A percentile compares a stretch with the other conserved stretches of the same genome.
These are phyloP conservation scores for Amorpha juglandis DNA, from an alignment of 2,888 invertebrate species.

Conservation along the genomic window DNA sequence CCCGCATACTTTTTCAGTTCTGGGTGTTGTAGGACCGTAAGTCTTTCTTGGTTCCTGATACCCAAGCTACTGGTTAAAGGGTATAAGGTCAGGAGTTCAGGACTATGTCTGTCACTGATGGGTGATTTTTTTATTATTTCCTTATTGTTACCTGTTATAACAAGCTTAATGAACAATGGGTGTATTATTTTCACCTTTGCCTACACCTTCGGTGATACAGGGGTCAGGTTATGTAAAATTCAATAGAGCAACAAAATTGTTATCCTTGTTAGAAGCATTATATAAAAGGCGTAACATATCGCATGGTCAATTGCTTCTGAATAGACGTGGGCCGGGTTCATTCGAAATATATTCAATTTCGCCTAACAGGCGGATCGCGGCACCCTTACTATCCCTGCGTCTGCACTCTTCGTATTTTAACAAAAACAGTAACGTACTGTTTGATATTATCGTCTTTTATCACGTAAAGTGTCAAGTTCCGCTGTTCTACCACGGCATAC, in stretches of 20 bases:
- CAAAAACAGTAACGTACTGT: slow-evolving; percentile 53
- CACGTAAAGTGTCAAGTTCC: slow-evolving; percentile 58
- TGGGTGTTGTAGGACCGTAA: too few relatives aligned
- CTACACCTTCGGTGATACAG: too few relatives aligned
- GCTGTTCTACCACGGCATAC: slow-evolving; percentile 49
- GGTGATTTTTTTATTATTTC: too few relatives aligned
- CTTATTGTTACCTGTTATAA: too few relatives aligned
- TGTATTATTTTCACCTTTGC: too few relatives aligned
- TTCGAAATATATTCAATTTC: slow-evolving; percentile 17
- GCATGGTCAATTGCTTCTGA: slow-evolving; percentile 22
- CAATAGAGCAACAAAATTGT: not conserved
- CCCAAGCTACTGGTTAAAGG: too few relatives aligned
- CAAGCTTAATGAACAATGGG: too few relatives aligned
- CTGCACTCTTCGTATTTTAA: slow-evolving; percentile 43
- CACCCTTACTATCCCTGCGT: slow-evolving; percentile 34
- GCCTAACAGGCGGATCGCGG: not conserved
- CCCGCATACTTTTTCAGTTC: too few relatives aligned
- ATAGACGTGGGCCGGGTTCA: slow-evolving; percentile 17
- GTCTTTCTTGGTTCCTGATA: too few relatives aligned
- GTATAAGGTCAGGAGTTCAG: too few relatives aligned
- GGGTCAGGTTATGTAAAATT: not conserved
- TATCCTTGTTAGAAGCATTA: slow-evolving; percentile 26
- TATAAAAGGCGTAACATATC: slow-evolving; percentile 32
- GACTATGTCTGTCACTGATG: too few relatives aligned
- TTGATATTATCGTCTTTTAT: slow-evolving; percentile 59